These are phyloP conservation scores for Colius striatus DNA, from an alignment of 2,113 vertebrate species.

Conservation along the genomic window DNA sequence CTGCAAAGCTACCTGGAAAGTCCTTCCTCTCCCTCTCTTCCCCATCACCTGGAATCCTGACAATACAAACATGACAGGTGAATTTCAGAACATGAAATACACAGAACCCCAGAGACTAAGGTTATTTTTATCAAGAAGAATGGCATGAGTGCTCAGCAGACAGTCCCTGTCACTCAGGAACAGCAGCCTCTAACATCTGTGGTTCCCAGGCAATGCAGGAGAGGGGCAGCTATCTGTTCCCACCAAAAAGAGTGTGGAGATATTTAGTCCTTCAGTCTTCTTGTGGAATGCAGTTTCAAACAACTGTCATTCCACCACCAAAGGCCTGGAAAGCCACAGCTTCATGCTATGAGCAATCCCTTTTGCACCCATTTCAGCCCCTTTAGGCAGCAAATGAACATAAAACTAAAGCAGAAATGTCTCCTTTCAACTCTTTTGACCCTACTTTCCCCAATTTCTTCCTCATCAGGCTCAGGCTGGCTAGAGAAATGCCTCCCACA, in stretches of 20 bases:
- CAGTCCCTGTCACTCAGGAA: neutral
- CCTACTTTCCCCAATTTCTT: neutral
- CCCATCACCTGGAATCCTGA: neutral
- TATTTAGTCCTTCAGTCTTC: neutral
- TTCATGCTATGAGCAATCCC: rapidly evolving
- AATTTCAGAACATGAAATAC: neutral
- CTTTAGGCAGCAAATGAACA: rapidly evolving
- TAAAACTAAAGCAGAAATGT: neutral
- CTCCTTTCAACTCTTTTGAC: neutral
- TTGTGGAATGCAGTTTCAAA: neutral
- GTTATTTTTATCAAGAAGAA: neutral
- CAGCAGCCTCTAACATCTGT: rapidly evolving
- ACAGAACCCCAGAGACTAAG: neutral
- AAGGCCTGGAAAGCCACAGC: neutral
- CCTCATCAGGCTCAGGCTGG: neutral
- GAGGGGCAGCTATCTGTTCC: neutral
- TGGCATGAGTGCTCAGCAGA: neutral
- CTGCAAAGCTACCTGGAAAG: neutral
- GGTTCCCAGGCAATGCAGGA: neutral
- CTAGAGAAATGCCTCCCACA: neutral
- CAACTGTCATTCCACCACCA: neutral
- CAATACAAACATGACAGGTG: neutral
- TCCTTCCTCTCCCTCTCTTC: neutral
- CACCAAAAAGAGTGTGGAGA: neutral
- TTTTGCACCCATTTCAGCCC: neutral